These are phyloP conservation scores for Cichladusa arquata DNA, from an alignment of 2,113 vertebrate species.

Conservation along the genomic window DNA sequence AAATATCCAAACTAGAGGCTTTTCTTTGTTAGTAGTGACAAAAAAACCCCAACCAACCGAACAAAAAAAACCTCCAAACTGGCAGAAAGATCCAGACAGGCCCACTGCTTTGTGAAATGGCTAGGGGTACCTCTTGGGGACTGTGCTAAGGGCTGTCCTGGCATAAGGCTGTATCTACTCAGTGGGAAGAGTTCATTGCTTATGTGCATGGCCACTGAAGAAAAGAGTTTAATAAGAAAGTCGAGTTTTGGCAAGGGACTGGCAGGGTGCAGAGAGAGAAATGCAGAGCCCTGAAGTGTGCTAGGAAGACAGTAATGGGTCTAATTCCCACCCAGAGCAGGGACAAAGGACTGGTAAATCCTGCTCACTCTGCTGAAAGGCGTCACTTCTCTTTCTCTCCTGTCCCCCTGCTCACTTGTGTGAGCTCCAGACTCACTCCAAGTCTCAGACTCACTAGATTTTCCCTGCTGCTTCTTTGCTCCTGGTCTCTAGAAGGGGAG, in stretches of 20 bases:
- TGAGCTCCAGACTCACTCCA: background rate
- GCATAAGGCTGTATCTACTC: background rate
- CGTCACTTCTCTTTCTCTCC: background rate
- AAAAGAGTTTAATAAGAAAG: background rate
- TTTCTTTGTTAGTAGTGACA: background rate
- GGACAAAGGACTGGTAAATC: background rate
- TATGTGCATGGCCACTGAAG: background rate
- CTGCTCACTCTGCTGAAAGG: background rate
- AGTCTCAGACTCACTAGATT: background rate
- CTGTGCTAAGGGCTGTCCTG: background rate
- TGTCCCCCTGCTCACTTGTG: accelerated
- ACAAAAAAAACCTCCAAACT: too few relatives aligned
- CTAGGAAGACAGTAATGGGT: background rate
- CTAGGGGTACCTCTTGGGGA: background rate
- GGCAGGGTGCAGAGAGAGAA: background rate
- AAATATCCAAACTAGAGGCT: background rate
- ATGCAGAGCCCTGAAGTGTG: background rate
- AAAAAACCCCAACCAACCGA: too few relatives aligned
- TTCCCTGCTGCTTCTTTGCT: background rate
- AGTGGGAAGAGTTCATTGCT: background rate
- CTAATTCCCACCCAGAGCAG: background rate
- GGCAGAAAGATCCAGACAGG: background rate
- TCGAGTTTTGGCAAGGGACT: background rate
- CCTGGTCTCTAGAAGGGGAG: background rate
- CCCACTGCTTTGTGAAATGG: background rate